A percentile compares a stretch with the other conserved stretches of the same genome.
Conservation (phyloP, 2,113 vertebrate genomes). For the Pelvicachromis taeniatus region DNA sequence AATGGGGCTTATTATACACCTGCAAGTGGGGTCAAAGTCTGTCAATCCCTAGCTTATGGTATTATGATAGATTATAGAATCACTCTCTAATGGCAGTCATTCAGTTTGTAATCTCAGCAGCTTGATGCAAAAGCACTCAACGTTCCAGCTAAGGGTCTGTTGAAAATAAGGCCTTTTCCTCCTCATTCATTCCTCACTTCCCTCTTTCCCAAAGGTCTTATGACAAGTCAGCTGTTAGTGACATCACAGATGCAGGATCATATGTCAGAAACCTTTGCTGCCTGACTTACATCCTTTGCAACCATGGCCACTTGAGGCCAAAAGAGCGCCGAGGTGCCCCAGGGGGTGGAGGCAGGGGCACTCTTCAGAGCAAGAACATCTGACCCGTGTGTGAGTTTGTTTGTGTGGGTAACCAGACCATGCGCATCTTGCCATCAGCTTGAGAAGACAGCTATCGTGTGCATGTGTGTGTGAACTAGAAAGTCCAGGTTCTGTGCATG, state of each 20-base stretch:
- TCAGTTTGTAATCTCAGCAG: constrained; percentile 79
- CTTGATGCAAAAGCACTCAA: constrained; percentile 55
- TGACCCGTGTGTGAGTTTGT: constrained; percentile 69
- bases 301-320: constrained; percentile 54
- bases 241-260: constrained; percentile 80
- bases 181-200: constrained; percentile 51
- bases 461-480: background rate
- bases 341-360: constrained; percentile 38
- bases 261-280: constrained; percentile 77
- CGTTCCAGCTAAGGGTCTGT: constrained; percentile 60
- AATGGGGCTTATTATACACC: constrained; percentile 90
- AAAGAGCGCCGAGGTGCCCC: constrained; percentile 26
- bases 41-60: constrained; percentile 87
- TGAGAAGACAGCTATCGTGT: constrained; percentile 54
- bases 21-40: constrained; percentile 91
- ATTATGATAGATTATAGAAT: constrained; percentile 97
- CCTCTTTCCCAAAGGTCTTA: constrained; percentile 71
- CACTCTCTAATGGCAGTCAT: constrained; percentile 86
- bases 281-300: constrained; percentile 76
- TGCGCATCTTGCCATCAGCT: constrained; percentile 65
- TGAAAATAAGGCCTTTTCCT: constrained; percentile 63
- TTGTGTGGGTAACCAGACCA: constrained; percentile 21
- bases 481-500: background rate
- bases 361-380: constrained; percentile 74
- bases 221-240: constrained; percentile 90